A percentile compares a stretch with the other conserved stretches of the same genome.
phyloP scores from a whole-genome alignment of 2,888 invertebrate genomes.

The Polydrusus tereticollis region DNA sequence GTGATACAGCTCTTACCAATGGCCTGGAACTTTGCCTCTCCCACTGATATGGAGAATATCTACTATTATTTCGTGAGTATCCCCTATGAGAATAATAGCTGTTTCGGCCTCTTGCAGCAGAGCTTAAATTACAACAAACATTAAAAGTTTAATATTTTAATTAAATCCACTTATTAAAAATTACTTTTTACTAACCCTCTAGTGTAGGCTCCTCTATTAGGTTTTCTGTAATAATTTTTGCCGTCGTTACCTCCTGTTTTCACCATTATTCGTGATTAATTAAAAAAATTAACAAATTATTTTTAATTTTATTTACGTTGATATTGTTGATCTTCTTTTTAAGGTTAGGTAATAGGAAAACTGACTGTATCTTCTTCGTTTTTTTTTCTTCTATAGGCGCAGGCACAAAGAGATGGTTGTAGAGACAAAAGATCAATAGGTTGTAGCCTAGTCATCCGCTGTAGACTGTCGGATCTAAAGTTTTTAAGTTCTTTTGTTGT shows the following conservation, averaged over 20 bases:
- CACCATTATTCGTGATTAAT: not conserved
- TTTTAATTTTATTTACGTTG: no score
- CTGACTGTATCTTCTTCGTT: no score
- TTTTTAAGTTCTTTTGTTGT: no score
- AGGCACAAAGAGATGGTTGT: no score
- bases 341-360: no score
- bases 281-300: no score
- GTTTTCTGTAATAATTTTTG: not conserved
- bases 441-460: no score
- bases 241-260: not conserved
- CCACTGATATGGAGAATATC: not conserved
- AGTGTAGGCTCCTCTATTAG: not conserved
- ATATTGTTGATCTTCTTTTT: no score
- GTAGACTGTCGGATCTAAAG: no score
- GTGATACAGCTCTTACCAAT: constrained; percentile 52
- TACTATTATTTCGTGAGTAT: not conserved
- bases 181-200: constrained; percentile 13
- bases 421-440: no score
- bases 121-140: constrained; percentile 15
- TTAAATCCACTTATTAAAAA: not conserved
- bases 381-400: no score
- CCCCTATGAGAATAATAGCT: not conserved
- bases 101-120: not conserved
- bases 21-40: not conserved
- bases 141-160: not conserved